These are phyloP conservation scores for Erebia aethiops DNA, from an alignment of 2,888 invertebrate genomes.

Conservation along the genomic window DNA sequence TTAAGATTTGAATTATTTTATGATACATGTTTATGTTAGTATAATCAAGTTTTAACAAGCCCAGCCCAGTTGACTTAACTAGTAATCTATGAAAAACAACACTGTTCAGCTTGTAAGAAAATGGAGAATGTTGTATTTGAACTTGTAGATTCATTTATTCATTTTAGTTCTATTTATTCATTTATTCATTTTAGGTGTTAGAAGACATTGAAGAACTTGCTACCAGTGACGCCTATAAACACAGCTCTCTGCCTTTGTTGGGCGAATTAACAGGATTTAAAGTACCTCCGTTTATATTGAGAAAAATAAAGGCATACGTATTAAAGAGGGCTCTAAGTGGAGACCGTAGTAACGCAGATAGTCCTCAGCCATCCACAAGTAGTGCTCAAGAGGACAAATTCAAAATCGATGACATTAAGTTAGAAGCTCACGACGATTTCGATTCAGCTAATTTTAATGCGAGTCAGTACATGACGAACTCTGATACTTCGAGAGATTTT, in stretches of 20 bases:
- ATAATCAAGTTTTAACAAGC: no score
- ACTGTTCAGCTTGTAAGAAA: no score
- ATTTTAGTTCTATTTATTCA: no score
- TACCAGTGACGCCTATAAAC: conserved; percentile 87
- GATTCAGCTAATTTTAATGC: conserved; percentile 69
- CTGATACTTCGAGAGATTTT: conserved; percentile 67
- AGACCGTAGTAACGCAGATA: conserved; percentile 63
- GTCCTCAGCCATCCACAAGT: conserved; percentile 69
- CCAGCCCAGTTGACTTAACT: no score
- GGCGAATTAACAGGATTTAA: conserved; percentile 89
- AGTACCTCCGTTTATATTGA: conserved; percentile 88
- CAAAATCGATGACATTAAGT: conserved; percentile 69
- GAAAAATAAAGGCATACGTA: conserved; percentile 88
- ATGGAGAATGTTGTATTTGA: no score
- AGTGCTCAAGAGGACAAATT: conserved; percentile 64
- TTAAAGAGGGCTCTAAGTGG: conserved; percentile 63
- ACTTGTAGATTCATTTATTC: no score
- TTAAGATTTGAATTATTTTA: no score
- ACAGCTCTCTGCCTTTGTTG: conserved; percentile 84
- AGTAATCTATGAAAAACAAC: no score
- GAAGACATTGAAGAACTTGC: conserved; percentile 90
- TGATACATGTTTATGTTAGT: no score
- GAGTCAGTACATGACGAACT: conserved; percentile 64
- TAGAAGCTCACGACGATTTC: conserved; percentile 68
- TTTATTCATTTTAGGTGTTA: conserved; percentile 74